Evolutionary conservation across 1,140 invertebrate species (phyloP).

Genomic region (Agrilus planipennis): DNA sequence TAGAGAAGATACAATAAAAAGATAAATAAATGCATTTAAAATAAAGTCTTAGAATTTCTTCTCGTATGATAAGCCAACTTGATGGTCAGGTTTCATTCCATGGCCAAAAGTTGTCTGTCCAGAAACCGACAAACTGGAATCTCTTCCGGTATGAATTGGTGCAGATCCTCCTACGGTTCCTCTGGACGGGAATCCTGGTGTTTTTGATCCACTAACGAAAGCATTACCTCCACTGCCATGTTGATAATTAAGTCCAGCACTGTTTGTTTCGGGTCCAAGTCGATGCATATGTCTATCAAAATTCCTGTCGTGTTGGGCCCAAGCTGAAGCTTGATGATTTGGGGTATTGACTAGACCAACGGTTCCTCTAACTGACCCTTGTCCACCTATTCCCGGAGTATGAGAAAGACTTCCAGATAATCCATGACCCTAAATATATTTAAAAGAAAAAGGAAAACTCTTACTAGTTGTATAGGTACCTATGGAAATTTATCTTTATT

Average conservation of each 20-base stretch:
- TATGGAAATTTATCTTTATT: no score
- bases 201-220: background rate
- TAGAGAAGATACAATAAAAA: no score
- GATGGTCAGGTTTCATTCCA: background rate
- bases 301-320: background rate
- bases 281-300: background rate
- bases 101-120: slow-evolving; percentile 1
- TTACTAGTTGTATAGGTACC: no score
- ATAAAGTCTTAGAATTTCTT: no score
- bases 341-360: background rate
- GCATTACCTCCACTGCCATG: background rate
- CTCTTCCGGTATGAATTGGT: no score
- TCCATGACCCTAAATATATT: no score
- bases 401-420: background rate
- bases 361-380: background rate
- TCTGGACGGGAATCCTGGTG: background rate
- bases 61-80: no score
- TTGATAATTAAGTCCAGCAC: background rate
- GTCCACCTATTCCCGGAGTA: background rate
- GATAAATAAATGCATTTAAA: no score
- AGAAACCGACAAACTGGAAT: background rate
- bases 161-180: background rate
- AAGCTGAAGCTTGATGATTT: background rate
- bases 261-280: background rate
- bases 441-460: no score